Base-by-base conservation (phyloP, 2,797 vertebrate genomes). In the Coilia nasus region DNA sequence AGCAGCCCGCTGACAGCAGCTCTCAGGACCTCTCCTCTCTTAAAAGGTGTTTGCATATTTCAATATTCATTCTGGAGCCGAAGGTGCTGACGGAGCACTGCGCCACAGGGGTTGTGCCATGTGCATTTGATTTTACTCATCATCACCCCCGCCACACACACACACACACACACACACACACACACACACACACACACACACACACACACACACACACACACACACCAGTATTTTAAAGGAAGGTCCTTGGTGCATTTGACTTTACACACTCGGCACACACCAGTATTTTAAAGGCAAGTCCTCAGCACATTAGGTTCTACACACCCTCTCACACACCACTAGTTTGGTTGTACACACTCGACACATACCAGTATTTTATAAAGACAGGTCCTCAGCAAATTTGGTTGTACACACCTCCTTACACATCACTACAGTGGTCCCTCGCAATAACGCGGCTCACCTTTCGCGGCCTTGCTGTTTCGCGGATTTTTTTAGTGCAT, bases 1-100 rank as follows among this genome's bases (percentile, higher is more conserved):
- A 75, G 67, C 31, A 12, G 9, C 2, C 67, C 15, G 31, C 67
- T 75, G 67, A 75, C 67, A 75, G 31, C 64, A 7, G 81, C 81
- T 82, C 23, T 14, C 46, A 60, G 21, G 54, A 15, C 44, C 11
- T 15, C 25, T 25, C 46, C 83, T 21, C 83, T 47, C 60, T 25
- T 41, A 75, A 71, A 56, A 59, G 19, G 12, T 75, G 67, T 75
- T 75, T 75, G 56, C 54, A 25, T 57, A 81, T 57, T 56, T 84
- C n/a, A 0, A 59, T 84, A 80, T 81, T 46, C 80, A 56, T 75
- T 56, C 25, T 23, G 12, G 31, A 25, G 9, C 14, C 17, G 1
- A 14, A 31, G 31, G 5, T 35, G 67, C 67, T 35, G 31, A 41
- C 15, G 1, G 10, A n/a, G 67, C 67, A 75, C 14, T 75, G 31